Percentiles rank a stretch among this genome's conserved stretches.
phyloP scores from a whole-genome alignment of 2,888 invertebrate species.

The Caenorhabditis sp. region DNA sequence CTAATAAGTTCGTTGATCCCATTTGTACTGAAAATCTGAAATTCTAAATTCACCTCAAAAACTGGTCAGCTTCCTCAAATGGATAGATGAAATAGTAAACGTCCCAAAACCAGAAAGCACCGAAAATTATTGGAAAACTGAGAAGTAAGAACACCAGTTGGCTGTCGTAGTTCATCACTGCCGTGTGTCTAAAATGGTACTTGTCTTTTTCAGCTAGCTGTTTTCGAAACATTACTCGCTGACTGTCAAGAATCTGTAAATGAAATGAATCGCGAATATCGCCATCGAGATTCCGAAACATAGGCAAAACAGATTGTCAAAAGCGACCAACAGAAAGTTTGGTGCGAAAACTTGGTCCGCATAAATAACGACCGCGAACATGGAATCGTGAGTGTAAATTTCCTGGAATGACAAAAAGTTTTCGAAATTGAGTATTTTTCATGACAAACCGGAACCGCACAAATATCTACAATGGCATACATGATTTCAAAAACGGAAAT shows the following conservation, averaged over 20 bases:
- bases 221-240: slow-evolving; percentile 10
- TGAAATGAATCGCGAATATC: slow-evolving; percentile 30
- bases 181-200: slow-evolving; percentile 15
- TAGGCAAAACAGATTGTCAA: neutral
- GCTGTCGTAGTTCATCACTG: neutral
- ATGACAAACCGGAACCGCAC: slow-evolving; percentile 1
- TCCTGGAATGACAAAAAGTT: slow-evolving; percentile 3
- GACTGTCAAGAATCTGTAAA: slow-evolving; percentile 29
- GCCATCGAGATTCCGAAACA: slow-evolving; percentile 37
- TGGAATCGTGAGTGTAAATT: slow-evolving; percentile 20
- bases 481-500: slow-evolving; percentile 23
- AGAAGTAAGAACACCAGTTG: slow-evolving; percentile 6
- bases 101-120: slow-evolving; percentile 38
- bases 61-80: slow-evolving; percentile 26
- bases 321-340: neutral
- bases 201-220: neutral
- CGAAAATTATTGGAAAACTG: slow-evolving; percentile 9
- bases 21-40: too few species aligned
- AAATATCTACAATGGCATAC: slow-evolving; percentile 15
- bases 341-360: slow-evolving; percentile 19
- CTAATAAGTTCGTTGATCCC: too few species aligned
- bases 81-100: slow-evolving; percentile 5
- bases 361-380: slow-evolving; percentile 10
- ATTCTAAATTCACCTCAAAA: slow-evolving; percentile 16
- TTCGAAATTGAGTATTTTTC: neutral